Percentiles rank a stretch among this genome's conserved stretches.
Evolutionary conservation across 2,113 vertebrate genomes (phyloP).

Genomic region (Zosterops hypoxanthus): DNA sequence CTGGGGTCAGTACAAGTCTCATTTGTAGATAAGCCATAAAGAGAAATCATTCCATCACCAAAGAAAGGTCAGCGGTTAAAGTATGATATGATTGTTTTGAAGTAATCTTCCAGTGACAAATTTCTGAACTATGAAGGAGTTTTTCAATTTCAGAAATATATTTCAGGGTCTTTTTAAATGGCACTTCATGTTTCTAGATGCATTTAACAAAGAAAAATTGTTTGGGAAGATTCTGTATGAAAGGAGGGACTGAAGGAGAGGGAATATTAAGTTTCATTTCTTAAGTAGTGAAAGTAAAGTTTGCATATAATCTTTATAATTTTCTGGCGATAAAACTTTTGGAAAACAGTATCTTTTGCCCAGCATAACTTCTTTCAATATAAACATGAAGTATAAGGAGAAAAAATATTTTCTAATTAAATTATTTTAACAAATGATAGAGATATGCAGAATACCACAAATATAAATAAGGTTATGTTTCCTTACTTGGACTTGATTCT

Average conservation of each 20-base stretch:
- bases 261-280: background rate
- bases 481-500: background rate
- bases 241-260: background rate
- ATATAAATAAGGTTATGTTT: background rate
- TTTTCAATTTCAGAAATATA: background rate
- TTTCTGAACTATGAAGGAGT: background rate
- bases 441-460: background rate
- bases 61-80: conserved; percentile 16
- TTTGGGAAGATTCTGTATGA: background rate
- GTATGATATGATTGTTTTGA: conserved; percentile 34
- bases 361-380: background rate
- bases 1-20: background rate
- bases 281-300: background rate
- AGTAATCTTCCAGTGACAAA: background rate
- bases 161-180: background rate
- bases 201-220: background rate
- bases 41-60: conserved; percentile 2
- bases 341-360: background rate
- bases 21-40: background rate
- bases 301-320: background rate
- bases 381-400: background rate
- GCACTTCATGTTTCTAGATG: background rate
- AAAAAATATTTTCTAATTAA: background rate
- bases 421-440: background rate
- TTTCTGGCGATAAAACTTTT: background rate